These are phyloP conservation scores for Acrobasis repandana DNA, from an alignment of 2,888 invertebrate genomes.

Conservation along the genomic window DNA sequence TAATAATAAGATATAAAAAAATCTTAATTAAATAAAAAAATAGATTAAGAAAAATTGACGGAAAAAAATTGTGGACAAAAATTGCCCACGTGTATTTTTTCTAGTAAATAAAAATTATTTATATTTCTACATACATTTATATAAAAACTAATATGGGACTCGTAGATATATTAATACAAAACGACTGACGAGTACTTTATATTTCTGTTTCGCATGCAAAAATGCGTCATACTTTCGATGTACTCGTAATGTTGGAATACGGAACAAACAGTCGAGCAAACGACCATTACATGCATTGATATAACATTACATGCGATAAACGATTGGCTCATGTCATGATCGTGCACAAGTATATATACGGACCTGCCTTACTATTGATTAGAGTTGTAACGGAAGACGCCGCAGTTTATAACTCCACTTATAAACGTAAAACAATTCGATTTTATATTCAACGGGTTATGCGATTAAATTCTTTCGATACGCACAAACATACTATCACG, in stretches of 20 bases:
- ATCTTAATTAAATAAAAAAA: no score
- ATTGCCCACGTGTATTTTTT: background rate
- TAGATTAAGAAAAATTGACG: no score
- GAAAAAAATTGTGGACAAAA: background rate
- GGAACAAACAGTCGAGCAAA: background rate
- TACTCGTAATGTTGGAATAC: slow-evolving; percentile 1
- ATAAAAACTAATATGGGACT: no score
- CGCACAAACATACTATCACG: no score
- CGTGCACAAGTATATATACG: slow-evolving; percentile 23
- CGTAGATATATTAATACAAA: no score
- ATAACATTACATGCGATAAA: slow-evolving; percentile 3
- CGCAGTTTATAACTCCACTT: slow-evolving; percentile 27
- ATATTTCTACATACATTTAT: background rate
- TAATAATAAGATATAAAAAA: no score
- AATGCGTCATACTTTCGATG: background rate
- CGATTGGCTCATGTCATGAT: background rate
- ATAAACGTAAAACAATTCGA: background rate
- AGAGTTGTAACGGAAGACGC: slow-evolving; percentile 64
- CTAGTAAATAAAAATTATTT: background rate
- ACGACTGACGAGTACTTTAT: background rate
- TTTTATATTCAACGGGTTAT: no score
- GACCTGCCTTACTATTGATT: slow-evolving; percentile 52
- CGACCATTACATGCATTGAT: background rate
- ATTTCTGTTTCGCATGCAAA: slow-evolving; percentile 8
- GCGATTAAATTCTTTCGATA: no score